phyloP scores from a whole-genome alignment of 2,888 invertebrate species.

The Cryptocheilus praepositus region DNA sequence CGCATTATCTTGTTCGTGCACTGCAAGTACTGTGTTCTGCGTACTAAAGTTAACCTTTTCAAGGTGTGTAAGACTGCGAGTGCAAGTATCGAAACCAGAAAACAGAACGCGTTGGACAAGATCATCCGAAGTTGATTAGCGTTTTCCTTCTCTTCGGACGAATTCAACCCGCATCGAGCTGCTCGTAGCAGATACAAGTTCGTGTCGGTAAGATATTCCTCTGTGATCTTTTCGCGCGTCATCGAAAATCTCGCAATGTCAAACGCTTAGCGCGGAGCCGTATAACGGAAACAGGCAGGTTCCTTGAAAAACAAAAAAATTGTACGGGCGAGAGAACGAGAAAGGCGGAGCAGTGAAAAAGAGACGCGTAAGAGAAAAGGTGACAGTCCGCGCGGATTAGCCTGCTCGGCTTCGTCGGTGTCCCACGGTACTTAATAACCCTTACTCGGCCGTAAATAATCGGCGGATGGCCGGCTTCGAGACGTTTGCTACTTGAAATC shows the following conservation, averaged over 20 bases:
- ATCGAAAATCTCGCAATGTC: conserved; percentile 32
- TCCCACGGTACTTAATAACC: conserved; percentile 66
- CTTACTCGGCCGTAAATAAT: conserved; percentile 65
- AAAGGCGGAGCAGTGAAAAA: conserved; percentile 14
- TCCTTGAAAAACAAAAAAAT: background rate
- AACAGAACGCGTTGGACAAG: no score
- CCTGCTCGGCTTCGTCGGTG: conserved; percentile 37
- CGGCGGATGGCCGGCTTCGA: conserved; percentile 57
- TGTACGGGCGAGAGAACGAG: background rate
- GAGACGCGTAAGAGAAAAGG: conserved; percentile 26
- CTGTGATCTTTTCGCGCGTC: conserved; percentile 37
- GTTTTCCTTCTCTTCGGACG: no score
- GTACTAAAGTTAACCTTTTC: no score
- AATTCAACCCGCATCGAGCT: no score
- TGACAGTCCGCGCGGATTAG: conserved; percentile 56
- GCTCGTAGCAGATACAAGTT: no score
- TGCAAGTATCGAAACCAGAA: no score
- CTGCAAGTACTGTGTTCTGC: no score
- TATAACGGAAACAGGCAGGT: background rate
- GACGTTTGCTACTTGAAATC: conserved; percentile 59
- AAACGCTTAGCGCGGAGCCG: background rate
- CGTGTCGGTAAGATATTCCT: conserved; percentile 24
- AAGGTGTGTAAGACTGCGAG: no score
- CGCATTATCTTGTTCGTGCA: no score
- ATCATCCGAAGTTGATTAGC: no score